Conservation (phyloP, 2,888 invertebrate genomes). For the Mactromeris polynyma region DNA sequence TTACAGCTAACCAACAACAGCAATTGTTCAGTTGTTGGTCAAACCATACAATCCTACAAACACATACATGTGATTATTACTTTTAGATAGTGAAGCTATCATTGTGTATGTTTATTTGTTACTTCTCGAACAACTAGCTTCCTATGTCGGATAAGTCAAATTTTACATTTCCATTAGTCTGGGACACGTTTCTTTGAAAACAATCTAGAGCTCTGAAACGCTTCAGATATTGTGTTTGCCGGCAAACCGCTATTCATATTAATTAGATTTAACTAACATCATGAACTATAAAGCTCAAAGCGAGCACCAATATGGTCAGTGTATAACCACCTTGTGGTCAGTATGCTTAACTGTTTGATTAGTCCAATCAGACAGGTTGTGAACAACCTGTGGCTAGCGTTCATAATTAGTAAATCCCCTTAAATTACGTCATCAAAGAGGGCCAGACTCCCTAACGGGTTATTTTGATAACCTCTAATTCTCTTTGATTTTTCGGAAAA, state of each 20-base stretch:
- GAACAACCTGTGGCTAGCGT: conserved; percentile 22
- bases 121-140: too few species aligned
- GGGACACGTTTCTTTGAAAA: too few species aligned
- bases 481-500: conserved; percentile 60
- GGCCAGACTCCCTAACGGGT: conserved; percentile 56
- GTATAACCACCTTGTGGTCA: neutral
- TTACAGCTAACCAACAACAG: too few species aligned
- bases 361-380: conserved; percentile 42
- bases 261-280: neutral
- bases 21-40: too few species aligned
- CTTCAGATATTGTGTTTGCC: too few species aligned
- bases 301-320: neutral
- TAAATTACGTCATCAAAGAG: conserved; percentile 65
- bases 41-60: too few species aligned
- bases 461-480: conserved; percentile 57
- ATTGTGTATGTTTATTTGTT: too few species aligned
- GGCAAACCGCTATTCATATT: neutral
- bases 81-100: too few species aligned
- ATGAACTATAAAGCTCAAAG: neutral
- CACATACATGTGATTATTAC: too few species aligned
- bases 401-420: conserved; percentile 53
- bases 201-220: too few species aligned
- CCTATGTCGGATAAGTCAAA: too few species aligned
- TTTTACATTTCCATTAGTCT: too few species aligned
- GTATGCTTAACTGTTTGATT: conserved; percentile 22